Percentiles rank a stretch among this genome's conserved stretches.
Conservation (phyloP, 2,888 invertebrate species). For the Nasonovia ribisnigri region DNA sequence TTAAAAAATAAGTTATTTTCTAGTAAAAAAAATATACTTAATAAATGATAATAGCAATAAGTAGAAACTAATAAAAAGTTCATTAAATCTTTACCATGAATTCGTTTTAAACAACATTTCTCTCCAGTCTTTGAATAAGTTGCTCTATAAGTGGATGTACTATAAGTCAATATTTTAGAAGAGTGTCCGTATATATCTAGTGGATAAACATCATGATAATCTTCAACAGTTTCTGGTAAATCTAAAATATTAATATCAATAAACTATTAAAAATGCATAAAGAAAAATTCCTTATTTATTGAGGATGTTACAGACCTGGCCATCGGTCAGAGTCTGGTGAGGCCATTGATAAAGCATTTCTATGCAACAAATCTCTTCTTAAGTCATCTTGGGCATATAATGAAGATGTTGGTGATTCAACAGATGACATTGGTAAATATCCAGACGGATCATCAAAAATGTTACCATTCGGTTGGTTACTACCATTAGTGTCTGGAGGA, state of each 20-base stretch:
- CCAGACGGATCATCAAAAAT: conserved; percentile 61
- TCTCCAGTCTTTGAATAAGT: conserved; percentile 88
- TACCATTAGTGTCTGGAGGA: conserved; percentile 73
- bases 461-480: conserved; percentile 68
- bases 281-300: background rate
- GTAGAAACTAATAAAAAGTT: background rate
- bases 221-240: conserved; percentile 89
- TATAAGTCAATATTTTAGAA: conserved; percentile 79
- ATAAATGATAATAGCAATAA: background rate
- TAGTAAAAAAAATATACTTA: background rate
- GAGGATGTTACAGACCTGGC: conserved; percentile 46
- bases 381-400: conserved; percentile 66
- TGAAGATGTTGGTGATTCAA: conserved; percentile 65
- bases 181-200: conserved; percentile 81
- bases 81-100: conserved; percentile 77
- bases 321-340: conserved; percentile 51
- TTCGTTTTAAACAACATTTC: conserved; percentile 86
- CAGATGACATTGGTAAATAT: conserved; percentile 61
- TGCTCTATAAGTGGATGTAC: conserved; percentile 91
- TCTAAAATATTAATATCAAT: conserved; percentile 72
- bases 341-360: conserved; percentile 55
- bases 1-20: too few species aligned
- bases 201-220: conserved; percentile 89
- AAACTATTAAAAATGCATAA: background rate
- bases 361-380: conserved; percentile 65